Evolutionary conservation across 2,888 invertebrate species (phyloP).

Genomic region (Sepiola atlantica): DNA sequence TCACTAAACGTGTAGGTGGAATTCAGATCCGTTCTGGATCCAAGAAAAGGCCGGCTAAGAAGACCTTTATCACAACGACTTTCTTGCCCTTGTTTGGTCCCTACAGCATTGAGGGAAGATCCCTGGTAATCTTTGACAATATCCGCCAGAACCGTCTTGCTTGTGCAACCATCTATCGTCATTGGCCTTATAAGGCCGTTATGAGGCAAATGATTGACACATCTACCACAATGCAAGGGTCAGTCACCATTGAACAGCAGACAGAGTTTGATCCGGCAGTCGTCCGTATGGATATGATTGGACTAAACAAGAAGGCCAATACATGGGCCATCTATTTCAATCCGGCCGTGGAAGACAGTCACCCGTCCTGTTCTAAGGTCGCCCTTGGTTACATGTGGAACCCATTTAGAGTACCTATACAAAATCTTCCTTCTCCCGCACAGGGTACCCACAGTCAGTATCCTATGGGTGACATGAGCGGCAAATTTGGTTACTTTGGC

Average conservation of each 20-base stretch:
- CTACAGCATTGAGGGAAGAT: conserved; percentile 84
- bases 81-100: conserved; percentile 85
- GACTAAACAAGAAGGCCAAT: conserved; percentile 80
- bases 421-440: conserved; percentile 42
- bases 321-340: conserved; percentile 79
- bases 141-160: conserved; percentile 84
- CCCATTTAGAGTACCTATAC: conserved; percentile 45
- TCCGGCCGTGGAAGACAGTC: conserved; percentile 76
- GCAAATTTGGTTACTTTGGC: conserved; percentile 65
- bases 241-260: conserved; percentile 46
- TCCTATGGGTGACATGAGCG: conserved; percentile 88
- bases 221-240: conserved; percentile 36
- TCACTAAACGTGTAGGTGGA: conserved; percentile 72
- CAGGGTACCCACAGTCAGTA: conserved; percentile 82
- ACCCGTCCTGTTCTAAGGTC: conserved; percentile 48
- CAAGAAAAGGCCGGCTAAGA: not conserved
- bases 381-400: conserved; percentile 49
- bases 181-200: conserved; percentile 43
- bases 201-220: not conserved
- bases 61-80: conserved; percentile 82
- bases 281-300: conserved; percentile 83
- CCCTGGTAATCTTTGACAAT: conserved; percentile 90
- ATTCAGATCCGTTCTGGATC: conserved; percentile 49
- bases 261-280: conserved; percentile 42
- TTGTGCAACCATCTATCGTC: conserved; percentile 79